A percentile compares a stretch with the other conserved stretches of the same genome.
Evolutionary conservation across 2,113 vertebrate species (phyloP).

Genomic region (Paracanthobrama guichenoti): DNA sequence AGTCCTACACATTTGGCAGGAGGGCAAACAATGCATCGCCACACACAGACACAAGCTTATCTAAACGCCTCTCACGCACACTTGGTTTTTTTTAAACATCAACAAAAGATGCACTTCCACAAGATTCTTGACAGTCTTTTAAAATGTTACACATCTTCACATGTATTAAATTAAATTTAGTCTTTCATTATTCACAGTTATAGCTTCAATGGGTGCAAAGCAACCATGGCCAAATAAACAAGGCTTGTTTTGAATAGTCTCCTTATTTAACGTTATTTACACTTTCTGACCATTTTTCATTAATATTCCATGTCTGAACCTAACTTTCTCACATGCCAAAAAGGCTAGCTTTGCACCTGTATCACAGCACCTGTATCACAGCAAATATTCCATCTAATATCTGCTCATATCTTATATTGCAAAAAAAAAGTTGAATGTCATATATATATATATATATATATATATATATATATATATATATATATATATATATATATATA

Average conservation of each 20-base stretch:
- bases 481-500: too few species aligned
- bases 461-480: too few species aligned
- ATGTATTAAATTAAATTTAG: neutral
- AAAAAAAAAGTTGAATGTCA: too few species aligned
- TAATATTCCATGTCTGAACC: neutral
- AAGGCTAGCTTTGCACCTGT: neutral
- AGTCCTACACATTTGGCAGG: slow-evolving; percentile 39
- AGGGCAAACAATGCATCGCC: slow-evolving; percentile 9
- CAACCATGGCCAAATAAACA: neutral
- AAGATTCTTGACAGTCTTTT: neutral
- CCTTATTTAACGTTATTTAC: neutral
- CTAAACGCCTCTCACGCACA: neutral
- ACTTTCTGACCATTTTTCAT: neutral
- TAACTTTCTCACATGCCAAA: neutral
- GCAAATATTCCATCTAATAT: neutral
- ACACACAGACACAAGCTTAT: slow-evolving; percentile 19
- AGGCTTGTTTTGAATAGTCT: neutral
- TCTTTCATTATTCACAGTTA: neutral
- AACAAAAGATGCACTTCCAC: neutral
- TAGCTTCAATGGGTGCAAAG: neutral
- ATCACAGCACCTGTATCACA: neutral
- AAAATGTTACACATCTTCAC: slow-evolving; percentile 4
- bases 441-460: too few species aligned
- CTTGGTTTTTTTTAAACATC: neutral
- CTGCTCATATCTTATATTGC: too few species aligned